Base-by-base conservation (phyloP, 1,140 invertebrate genomes). In the Calosoma granatense region DNA sequence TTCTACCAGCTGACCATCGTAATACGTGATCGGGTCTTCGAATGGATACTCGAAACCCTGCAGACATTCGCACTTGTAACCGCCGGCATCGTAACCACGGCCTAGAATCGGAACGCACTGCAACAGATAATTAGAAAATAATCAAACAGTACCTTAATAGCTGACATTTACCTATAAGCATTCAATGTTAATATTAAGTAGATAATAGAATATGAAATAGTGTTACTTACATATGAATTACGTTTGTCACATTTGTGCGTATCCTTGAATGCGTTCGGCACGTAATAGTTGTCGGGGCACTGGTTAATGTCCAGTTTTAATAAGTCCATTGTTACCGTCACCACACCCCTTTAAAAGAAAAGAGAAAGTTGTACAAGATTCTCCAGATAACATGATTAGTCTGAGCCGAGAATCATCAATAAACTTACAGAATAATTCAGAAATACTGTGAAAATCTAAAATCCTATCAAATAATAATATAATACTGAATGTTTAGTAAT, bases 1-100 rank as follows among this genome's bases (percentile, higher is more conserved):
- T 73, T 98, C 95, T 26, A 97, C 85, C 17, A 95, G 77, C 75
- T 98, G 94, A 0, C 95, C 95, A 73, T 98, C 94, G 70, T 91
- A 97, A 72, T 97, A 98, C 2, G 89, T 97, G 64, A 90, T 94
- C 2, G 81, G 76, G 74, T 94, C 93, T 74, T 96, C 93, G 70
- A 94, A 97, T 0, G 94, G 94, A 79, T 97, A 98, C 70, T 98
- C 96, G 68, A 85, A 98, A 20, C 94, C 95, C 76, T 98, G 94
- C 54, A 90, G 84, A 69, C 95, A 98, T 71, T 97, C 94, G 73
- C 96, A 98, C 75, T 98, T 98, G 75, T 98, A 98, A n/a, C 92
- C 92, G 53, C 94, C 94, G 12, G 84, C 83, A 61, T 93, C 86
- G 71, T 92, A 96, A 51, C 90, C 90, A 70, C 92, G 81, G 14